phyloP scores from a whole-genome alignment of 2,113 vertebrate genomes.

The Oreochromis niloticus region DNA sequence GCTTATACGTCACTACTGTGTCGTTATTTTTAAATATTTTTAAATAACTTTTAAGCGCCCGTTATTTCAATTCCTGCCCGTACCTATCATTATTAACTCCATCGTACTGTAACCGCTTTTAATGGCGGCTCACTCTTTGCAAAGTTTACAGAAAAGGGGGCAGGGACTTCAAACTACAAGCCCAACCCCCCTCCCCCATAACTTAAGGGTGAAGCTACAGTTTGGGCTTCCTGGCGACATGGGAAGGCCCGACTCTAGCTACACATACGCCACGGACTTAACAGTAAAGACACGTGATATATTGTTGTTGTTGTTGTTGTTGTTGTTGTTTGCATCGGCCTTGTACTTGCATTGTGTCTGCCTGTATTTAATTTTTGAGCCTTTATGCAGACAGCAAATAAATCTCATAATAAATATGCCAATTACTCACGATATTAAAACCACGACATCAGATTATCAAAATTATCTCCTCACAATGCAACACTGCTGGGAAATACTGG shows the following conservation, averaged over 20 bases:
- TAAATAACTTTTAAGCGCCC: not conserved
- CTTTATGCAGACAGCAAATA: not conserved
- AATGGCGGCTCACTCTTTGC: slow-evolving; percentile 70
- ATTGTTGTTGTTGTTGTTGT: not conserved
- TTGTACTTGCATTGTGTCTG: not conserved
- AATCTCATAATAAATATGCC: not conserved
- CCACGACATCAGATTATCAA: not conserved
- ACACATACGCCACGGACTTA: not conserved
- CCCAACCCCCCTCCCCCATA: slow-evolving; percentile 55
- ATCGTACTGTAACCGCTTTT: slow-evolving; percentile 33
- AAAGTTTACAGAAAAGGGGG: slow-evolving; percentile 74
- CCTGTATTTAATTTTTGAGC: not conserved
- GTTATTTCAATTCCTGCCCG: not conserved
- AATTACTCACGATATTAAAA: not conserved
- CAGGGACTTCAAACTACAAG: slow-evolving; percentile 51
- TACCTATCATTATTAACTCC: not conserved
- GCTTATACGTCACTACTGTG: not conserved
- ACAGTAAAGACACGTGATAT: not conserved
- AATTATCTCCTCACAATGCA: not conserved
- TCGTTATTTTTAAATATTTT: not conserved
- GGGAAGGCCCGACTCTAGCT: not conserved
- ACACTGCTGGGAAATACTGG: not conserved
- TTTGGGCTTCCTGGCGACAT: slow-evolving; percentile 25
- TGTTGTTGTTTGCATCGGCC: not conserved
- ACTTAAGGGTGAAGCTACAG: slow-evolving; percentile 44